These are phyloP conservation scores for Hypena proboscidalis DNA, from an alignment of 2,888 invertebrate species.

Conservation along the genomic window DNA sequence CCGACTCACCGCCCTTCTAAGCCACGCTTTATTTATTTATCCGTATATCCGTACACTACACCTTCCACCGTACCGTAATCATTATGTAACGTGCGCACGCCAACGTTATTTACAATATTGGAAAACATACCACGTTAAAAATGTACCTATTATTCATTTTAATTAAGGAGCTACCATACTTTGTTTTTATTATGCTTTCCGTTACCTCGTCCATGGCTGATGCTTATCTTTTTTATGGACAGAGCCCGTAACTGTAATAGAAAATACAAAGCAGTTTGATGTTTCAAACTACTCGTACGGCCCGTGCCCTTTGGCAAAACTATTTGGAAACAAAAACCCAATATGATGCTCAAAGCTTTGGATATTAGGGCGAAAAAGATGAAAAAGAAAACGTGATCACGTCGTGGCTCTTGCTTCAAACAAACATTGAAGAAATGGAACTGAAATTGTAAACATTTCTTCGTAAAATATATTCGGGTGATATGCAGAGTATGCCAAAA, in stretches of 20 bases:
- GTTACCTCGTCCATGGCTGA: not conserved
- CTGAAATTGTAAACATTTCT: not conserved
- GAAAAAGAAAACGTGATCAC: too few species aligned
- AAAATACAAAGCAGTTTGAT: too few species aligned
- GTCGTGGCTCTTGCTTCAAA: too few species aligned
- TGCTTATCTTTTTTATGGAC: not conserved
- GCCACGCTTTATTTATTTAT: conserved; percentile 43
- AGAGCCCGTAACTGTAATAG: not conserved
- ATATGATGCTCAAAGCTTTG: too few species aligned
- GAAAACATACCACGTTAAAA: conserved; percentile 5
- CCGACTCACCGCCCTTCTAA: conserved; percentile 52
- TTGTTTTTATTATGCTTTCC: conserved; percentile 9
- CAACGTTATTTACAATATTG: conserved; percentile 25
- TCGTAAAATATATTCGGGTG: not conserved
- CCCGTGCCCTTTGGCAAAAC: too few species aligned
- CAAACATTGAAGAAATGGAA: too few species aligned
- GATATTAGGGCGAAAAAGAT: too few species aligned
- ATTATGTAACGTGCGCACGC: conserved; percentile 32
- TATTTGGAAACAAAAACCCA: too few species aligned
- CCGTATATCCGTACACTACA: conserved; percentile 27
- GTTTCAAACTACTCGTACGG: too few species aligned
- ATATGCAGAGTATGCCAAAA: conserved; percentile 36
- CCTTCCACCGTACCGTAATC: conserved; percentile 32
- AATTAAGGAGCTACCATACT: conserved; percentile 10
- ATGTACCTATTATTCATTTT: not conserved